Evolutionary conservation across 2,888 invertebrate species (phyloP).

Genomic region (Leptinotarsa haldemani): DNA sequence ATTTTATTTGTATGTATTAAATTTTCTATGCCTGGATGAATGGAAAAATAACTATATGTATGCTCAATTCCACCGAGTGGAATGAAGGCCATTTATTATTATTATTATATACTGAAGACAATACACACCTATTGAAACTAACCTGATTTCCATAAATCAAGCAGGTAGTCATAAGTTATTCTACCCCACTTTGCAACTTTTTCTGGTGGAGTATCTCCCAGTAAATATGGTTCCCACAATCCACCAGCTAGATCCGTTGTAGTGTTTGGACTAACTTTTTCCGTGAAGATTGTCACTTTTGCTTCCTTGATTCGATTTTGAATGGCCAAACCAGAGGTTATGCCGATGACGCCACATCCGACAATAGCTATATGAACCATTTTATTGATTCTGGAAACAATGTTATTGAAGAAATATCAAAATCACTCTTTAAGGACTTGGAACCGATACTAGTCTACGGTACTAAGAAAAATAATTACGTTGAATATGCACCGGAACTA

Average conservation of each 20-base stretch:
- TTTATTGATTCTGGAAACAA: not conserved
- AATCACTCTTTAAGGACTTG: no score
- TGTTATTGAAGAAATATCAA: no score
- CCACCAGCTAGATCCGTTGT: constrained; percentile 85
- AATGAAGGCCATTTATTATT: no score
- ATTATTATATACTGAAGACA: not conserved
- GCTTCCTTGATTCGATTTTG: constrained; percentile 68
- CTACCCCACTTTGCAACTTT: constrained; percentile 74
- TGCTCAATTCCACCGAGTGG: no score
- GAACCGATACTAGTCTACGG: no score
- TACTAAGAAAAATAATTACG: no score
- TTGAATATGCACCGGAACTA: no score
- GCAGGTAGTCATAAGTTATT: constrained; percentile 71
- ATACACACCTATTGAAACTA: not conserved
- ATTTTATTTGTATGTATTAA: no score
- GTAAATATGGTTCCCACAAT: constrained; percentile 78
- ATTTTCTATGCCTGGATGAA: no score
- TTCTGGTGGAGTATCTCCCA: constrained; percentile 69
- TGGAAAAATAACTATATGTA: no score
- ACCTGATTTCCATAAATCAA: constrained; percentile 72
- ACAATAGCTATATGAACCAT: constrained; percentile 67
- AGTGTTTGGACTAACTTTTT: constrained; percentile 77
- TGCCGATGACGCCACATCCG: constrained; percentile 81
- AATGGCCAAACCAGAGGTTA: constrained; percentile 76
- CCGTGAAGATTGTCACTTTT: constrained; percentile 74